Percentiles rank a stretch among this genome's conserved stretches.
These are phyloP conservation scores for Sminthurides aquaticus DNA, from an alignment of 2,888 invertebrate species.

Conservation along the genomic window DNA sequence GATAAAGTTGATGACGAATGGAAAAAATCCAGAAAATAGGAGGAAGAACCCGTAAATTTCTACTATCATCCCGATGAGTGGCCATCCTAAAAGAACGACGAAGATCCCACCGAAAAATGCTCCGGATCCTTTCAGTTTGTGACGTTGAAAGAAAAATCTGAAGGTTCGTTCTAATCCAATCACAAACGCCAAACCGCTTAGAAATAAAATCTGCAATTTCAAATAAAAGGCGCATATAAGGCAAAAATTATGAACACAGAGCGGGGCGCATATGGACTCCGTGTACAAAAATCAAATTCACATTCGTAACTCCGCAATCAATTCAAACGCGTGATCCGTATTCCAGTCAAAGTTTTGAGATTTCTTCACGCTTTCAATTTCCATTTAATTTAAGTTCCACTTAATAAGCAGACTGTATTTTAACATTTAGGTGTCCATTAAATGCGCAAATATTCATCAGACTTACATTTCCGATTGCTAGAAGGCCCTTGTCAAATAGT, in stretches of 20 bases:
- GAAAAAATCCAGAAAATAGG: conserved; percentile 86
- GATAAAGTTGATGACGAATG: conserved; percentile 90
- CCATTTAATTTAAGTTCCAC: no score
- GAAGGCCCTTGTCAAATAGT: conserved; percentile 89
- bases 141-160: conserved; percentile 94
- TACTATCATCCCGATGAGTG: conserved; percentile 89
- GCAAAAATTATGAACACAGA: background rate
- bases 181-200: conserved; percentile 87
- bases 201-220: conserved; percentile 78
- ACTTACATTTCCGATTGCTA: conserved; percentile 98
- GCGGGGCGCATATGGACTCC: no score
- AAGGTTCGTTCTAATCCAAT: conserved; percentile 93
- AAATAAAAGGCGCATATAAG: conserved; percentile 10
- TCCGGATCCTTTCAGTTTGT: conserved; percentile 82
- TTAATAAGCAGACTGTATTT: no score
- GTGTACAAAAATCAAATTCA: no score
- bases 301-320: no score
- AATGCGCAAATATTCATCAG: no score
- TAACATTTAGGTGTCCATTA: no score
- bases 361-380: no score
- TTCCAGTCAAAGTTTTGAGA: no score
- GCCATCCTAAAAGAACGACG: conserved; percentile 90
- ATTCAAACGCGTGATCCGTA: no score
- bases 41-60: conserved; percentile 92
- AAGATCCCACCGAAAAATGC: conserved; percentile 89